Evolutionary conservation across 2,113 vertebrate species (phyloP).

Genomic region (Laticauda laticaudata): DNA sequence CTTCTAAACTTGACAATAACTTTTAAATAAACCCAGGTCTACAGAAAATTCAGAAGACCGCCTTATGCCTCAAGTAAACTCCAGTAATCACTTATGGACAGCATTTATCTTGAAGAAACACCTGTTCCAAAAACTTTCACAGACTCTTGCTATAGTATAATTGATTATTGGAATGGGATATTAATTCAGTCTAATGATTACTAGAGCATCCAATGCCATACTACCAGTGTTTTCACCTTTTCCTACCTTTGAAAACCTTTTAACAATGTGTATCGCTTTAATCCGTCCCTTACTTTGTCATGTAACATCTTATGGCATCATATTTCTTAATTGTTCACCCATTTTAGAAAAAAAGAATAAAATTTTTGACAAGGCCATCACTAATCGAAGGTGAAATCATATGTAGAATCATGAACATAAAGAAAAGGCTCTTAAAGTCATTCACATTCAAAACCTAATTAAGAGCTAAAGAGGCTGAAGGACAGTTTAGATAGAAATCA

Average conservation of each 20-base stretch:
- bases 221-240: neutral
- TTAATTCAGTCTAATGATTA: neutral
- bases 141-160: neutral
- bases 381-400: neutral
- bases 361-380: neutral
- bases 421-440: neutral
- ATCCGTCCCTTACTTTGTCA: neutral
- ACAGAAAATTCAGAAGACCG: neutral
- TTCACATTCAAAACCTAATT: conserved; percentile 23
- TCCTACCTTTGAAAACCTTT: neutral
- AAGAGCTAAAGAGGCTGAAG: conserved; percentile 33
- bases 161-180: neutral
- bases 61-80: neutral
- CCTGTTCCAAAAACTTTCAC: neutral
- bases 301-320: conserved; percentile 19
- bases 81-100: neutral
- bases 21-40: neutral
- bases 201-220: neutral
- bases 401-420: neutral
- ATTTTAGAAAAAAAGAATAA: conserved; percentile 24
- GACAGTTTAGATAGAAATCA: conserved; percentile 35
- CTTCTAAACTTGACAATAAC: neutral
- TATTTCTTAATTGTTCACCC: conserved; percentile 21
- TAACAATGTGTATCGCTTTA: neutral
- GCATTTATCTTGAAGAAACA: neutral